Evolutionary conservation across 2,113 vertebrate genomes (phyloP), one percentile per base, ranked within the genome.

Genomic region (Meriones unguiculatus): DNA sequence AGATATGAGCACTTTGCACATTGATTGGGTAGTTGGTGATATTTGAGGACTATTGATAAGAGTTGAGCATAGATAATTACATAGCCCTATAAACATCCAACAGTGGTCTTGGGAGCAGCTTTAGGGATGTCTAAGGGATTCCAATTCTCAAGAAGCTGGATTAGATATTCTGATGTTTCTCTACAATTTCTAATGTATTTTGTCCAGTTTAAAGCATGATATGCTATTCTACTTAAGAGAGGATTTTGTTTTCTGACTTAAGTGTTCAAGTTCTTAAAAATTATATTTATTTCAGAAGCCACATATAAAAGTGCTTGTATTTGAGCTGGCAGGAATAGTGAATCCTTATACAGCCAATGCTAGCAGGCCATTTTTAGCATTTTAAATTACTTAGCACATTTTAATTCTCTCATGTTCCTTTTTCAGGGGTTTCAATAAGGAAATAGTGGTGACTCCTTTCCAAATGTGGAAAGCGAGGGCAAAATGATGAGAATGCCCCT

Each of bases 351-450:
- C 73, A 95, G 96, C 70, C 92, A 97, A 95, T 94, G 97, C 90
- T 92, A 93, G 93, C 87, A 78, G 82, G 62, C 95, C 91, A 93
- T 96, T 96, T 97, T 97, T 97, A 97, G 97, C 94, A 97, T 96
- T 97, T 97, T 92, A 97, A 94, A 92, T 95, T 96, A 96, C 92
- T 94, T 95, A 97, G 96, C 95, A 96, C 91, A 91, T 97, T 97
- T 97, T 95, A 90, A 97, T 97, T 96, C 85, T 95, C 81, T 95
- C 86, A 62, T 92, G 90, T 98, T 97, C 67, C 89, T 90, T 93
- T 92, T 91, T 87, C 50, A 94, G 75, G 17, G 62, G 92, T 96
- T 96, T 93, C 92, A 86, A 70, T 30, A 86, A 38, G 0, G 62
- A 54, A 62, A 32, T 38, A 87, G 89, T 94, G 96, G 89, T 78